Evolutionary conservation across 2,888 invertebrate species (phyloP).

Genomic region (Mimas tiliae): DNA sequence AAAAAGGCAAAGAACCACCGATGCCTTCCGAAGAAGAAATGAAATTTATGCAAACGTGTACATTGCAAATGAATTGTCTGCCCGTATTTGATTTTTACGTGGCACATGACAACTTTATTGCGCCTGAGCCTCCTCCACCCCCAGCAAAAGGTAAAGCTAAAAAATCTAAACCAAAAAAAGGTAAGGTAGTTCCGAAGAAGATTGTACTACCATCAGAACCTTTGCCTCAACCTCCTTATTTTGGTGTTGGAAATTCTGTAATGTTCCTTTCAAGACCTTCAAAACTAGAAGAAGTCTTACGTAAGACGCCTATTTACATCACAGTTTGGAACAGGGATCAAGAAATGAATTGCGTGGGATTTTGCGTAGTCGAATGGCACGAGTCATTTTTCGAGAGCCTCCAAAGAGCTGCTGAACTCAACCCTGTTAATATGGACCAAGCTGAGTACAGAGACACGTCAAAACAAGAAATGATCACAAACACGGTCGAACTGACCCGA

Average conservation of each 20-base stretch:
- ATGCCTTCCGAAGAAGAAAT: conserved; percentile 77
- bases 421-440: conserved; percentile 71
- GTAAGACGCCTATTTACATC: conserved; percentile 70
- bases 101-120: conserved; percentile 78
- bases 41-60: conserved; percentile 77
- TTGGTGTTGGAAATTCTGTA: conserved; percentile 75
- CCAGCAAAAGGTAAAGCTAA: conserved; percentile 52
- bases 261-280: conserved; percentile 76
- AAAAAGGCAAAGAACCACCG: conserved; percentile 71
- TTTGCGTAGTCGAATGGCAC: conserved; percentile 71
- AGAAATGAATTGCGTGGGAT: conserved; percentile 71
- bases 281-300: conserved; percentile 66
- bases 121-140: conserved; percentile 73
- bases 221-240: conserved; percentile 75
- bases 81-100: conserved; percentile 76
- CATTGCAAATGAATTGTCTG: conserved; percentile 73
- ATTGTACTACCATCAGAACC: conserved; percentile 73
- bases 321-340: conserved; percentile 79
- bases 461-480: conserved; percentile 69
- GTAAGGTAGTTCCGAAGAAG: conserved; percentile 53
- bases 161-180: conserved; percentile 52
- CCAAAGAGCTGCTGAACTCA: conserved; percentile 61
- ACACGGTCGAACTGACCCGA: conserved; percentile 67
- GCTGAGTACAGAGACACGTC: conserved; percentile 69
- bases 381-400: conserved; percentile 69